Conservation (phyloP, 2,888 invertebrate species). For the Mythimna vitellina region DNA sequence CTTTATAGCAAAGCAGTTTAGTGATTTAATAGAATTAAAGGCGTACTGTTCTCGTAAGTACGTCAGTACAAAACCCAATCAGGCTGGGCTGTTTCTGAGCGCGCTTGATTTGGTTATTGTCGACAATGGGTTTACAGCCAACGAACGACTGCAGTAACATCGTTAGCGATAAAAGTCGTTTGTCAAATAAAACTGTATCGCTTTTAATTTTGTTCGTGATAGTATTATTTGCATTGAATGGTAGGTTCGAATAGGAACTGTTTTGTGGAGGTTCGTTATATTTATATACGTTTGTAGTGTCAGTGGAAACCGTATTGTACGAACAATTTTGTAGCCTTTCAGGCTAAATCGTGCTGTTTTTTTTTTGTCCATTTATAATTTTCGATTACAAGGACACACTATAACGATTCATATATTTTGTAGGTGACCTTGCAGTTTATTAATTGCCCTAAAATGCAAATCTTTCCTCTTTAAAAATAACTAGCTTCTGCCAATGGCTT, state of each 20-base stretch:
- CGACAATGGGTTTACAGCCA: conserved; percentile 74
- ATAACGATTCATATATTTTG: too few species aligned
- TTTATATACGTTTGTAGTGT: not conserved
- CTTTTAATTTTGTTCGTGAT: conserved; percentile 58
- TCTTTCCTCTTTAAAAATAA: too few species aligned
- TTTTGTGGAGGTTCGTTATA: not conserved
- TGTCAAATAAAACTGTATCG: conserved; percentile 74
- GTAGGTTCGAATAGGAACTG: conserved; percentile 17
- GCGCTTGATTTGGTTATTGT: conserved; percentile 71
- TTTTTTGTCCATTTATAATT: not conserved
- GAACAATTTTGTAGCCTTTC: too few species aligned
- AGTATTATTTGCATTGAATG: conserved; percentile 45
- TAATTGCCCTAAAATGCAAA: too few species aligned
- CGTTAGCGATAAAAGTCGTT: conserved; percentile 76
- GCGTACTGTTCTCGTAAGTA: conserved; percentile 62
- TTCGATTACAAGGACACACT: not conserved
- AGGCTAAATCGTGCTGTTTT: not conserved
- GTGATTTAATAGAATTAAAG: conserved; percentile 67
- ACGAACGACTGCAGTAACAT: conserved; percentile 74
- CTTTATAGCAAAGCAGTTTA: conserved; percentile 61
- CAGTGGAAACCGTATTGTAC: too few species aligned
- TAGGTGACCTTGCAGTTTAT: too few species aligned
- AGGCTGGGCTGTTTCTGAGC: conserved; percentile 64
- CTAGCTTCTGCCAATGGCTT: too few species aligned
- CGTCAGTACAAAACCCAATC: conserved; percentile 70